Conservation (phyloP, 1,140 invertebrate genomes). For the Drosophila orosa region DNA sequence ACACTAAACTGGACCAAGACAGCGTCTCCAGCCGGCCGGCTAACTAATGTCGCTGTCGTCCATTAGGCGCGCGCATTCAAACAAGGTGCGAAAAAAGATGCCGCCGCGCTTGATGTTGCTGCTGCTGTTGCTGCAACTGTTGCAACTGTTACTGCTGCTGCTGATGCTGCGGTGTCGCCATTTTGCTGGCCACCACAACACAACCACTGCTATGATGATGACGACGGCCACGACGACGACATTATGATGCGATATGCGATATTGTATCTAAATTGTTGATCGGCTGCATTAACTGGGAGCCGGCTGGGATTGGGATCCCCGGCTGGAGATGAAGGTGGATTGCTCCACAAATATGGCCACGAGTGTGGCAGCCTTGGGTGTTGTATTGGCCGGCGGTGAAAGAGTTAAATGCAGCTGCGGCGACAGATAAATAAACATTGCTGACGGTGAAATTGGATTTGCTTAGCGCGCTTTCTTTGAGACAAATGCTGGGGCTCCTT, state of each 20-base stretch:
- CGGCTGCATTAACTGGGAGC: slow-evolving; percentile 64
- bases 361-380: slow-evolving; percentile 56
- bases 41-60: slow-evolving; percentile 78
- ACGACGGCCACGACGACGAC: slow-evolving; percentile 46
- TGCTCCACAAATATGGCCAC: slow-evolving; percentile 76
- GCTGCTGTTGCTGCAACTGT: slow-evolving; percentile 19
- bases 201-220: slow-evolving; percentile 19
- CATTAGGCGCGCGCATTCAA: slow-evolving; percentile 79
- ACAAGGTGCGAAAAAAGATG: slow-evolving; percentile 83
- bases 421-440: slow-evolving; percentile 70
- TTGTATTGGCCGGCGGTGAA: slow-evolving; percentile 57
- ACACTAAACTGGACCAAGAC: slow-evolving; percentile 49
- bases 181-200: slow-evolving; percentile 34
- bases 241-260: slow-evolving; percentile 83
- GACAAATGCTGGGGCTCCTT: slow-evolving; percentile 32
- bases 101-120: slow-evolving; percentile 66
- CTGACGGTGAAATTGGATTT: slow-evolving; percentile 78
- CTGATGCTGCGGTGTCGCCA: slow-evolving; percentile 35
- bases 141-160: slow-evolving; percentile 6
- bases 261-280: slow-evolving; percentile 83
- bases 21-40: slow-evolving; percentile 45
- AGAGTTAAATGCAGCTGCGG: slow-evolving; percentile 65
- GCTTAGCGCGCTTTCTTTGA: slow-evolving; percentile 79
- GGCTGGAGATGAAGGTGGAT: slow-evolving; percentile 39
- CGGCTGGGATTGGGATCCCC: slow-evolving; percentile 1